Percentiles rank a stretch among this genome's conserved stretches.
These are phyloP conservation scores for Eulemur coronatus DNA, from an alignment of 2,797 vertebrate species.

Conservation along the genomic window DNA sequence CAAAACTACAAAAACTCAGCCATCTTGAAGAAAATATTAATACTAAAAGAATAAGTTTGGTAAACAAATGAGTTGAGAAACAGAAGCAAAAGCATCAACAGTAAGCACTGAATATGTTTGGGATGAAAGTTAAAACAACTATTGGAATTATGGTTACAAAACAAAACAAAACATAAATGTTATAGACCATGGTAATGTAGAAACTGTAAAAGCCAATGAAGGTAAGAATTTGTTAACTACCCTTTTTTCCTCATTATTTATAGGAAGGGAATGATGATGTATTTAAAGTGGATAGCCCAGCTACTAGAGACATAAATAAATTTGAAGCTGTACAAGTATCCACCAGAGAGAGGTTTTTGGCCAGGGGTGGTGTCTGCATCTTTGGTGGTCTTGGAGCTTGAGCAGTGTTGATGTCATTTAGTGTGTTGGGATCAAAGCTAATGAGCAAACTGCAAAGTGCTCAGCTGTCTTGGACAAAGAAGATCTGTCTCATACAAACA, in stretches of 20 bases:
- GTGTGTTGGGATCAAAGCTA: background rate
- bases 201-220: background rate
- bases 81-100: background rate
- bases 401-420: background rate
- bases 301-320: background rate
- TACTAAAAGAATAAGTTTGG: background rate
- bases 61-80: background rate
- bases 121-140: background rate
- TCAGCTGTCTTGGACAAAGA: background rate
- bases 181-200: background rate
- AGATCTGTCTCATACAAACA: background rate
- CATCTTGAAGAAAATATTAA: constrained; percentile 1
- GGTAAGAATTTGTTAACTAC: background rate
- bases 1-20: background rate
- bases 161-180: background rate
- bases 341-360: background rate
- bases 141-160: background rate
- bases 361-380: background rate
- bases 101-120: background rate
- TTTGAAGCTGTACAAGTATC: background rate
- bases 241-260: background rate
- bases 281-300: background rate
- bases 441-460: background rate
- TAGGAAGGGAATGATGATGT: background rate
- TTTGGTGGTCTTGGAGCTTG: background rate